phyloP scores from a whole-genome alignment of 2,888 invertebrate species.

The Ferrisia virgata region DNA sequence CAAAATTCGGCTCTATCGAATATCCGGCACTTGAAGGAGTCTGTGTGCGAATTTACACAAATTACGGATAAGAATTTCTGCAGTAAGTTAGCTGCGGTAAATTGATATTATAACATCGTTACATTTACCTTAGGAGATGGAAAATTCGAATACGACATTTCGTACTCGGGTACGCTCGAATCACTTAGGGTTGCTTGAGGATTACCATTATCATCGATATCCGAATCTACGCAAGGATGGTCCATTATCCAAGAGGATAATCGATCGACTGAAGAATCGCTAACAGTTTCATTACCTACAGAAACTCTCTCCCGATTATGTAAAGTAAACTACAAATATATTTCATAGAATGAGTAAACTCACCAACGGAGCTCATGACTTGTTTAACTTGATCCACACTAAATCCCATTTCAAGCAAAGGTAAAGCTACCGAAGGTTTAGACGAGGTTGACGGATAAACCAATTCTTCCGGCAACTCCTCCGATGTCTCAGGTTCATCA shows the following conservation, averaged over 20 bases:
- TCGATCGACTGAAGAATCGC: slow-evolving; percentile 55
- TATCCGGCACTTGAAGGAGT: not conserved
- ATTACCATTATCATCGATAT: slow-evolving; percentile 36
- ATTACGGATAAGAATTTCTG: not conserved
- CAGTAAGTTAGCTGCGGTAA: not conserved
- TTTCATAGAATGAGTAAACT: not conserved
- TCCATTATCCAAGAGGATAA: slow-evolving; percentile 66
- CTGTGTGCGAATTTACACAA: not conserved
- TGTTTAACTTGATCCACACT: slow-evolving; percentile 59
- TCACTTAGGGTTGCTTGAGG: not conserved
- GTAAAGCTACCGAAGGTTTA: slow-evolving; percentile 55
- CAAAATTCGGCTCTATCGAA: not conserved
- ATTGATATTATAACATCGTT: not conserved
- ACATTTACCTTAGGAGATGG: not conserved
- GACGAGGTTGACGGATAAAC: slow-evolving; percentile 4
- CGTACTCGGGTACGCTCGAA: not conserved
- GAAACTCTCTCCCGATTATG: not conserved
- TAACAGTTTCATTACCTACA: slow-evolving; percentile 48
- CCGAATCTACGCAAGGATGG: slow-evolving; percentile 55
- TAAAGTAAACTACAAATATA: not conserved
- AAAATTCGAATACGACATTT: not conserved
- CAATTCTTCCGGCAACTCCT: not conserved
- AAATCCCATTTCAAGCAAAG: slow-evolving; percentile 65
- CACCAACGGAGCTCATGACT: slow-evolving; percentile 59
- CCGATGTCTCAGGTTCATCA: not conserved